Evolutionary conservation across 2,797 vertebrate species (phyloP).

Genomic region (Pseudochirops cupreus): DNA sequence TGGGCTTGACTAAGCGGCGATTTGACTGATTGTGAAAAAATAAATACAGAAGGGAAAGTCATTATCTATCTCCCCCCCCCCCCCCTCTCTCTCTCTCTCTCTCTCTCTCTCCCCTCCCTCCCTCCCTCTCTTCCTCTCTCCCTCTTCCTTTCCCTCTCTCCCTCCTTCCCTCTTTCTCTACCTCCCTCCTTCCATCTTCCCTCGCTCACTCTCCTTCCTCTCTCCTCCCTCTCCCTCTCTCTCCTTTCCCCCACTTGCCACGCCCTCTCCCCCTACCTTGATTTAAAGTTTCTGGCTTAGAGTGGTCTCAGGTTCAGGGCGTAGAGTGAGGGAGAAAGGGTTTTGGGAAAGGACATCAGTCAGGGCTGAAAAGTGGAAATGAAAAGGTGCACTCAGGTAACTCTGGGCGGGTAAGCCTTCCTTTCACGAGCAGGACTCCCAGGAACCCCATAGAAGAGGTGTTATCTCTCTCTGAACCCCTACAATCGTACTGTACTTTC

Average conservation of each 20-base stretch:
- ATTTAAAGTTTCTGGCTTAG: not conserved
- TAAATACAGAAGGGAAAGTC: conserved; percentile 74
- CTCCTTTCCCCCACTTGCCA: not conserved
- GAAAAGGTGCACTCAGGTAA: not conserved
- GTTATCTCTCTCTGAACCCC: not conserved
- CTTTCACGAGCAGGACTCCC: too few species aligned
- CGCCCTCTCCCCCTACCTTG: not conserved
- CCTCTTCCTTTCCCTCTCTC: accelerated
- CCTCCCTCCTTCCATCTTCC: not conserved
- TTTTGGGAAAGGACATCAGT: not conserved
- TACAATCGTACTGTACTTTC: conserved; percentile 15
- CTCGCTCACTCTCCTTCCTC: not conserved
- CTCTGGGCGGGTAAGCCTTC: not conserved
- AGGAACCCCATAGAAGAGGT: not conserved
- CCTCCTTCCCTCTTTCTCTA: not conserved
- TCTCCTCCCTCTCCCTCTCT: not conserved
- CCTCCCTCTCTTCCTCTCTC: not conserved
- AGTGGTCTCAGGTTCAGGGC: not conserved
- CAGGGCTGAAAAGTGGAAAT: not conserved
- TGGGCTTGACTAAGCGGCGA: conserved; percentile 71
- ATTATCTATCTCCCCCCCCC: conserved; percentile 65
- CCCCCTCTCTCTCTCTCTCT: conserved; percentile 19
- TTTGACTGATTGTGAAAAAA: conserved; percentile 74
- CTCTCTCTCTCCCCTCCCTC: too few species aligned
- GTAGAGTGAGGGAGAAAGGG: not conserved